Percentiles rank a stretch among this genome's conserved stretches.
These are phyloP conservation scores for Microtus richardsoni DNA, from an alignment of 2,113 vertebrate genomes.

Conservation along the genomic window DNA sequence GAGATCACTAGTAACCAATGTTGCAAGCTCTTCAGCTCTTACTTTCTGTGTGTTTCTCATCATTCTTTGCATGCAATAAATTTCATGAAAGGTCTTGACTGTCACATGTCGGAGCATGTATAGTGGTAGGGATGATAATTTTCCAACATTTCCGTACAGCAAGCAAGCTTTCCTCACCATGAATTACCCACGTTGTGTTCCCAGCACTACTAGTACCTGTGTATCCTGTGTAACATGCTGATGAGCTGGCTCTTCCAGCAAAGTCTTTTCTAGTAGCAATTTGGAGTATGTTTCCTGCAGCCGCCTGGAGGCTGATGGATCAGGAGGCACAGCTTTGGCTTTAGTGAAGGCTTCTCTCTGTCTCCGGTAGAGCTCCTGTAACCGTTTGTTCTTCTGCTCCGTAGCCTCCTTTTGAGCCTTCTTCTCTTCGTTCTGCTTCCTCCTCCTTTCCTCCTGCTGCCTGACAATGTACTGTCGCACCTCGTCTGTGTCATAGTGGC, in stretches of 20 bases:
- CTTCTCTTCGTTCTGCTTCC: conserved; percentile 93
- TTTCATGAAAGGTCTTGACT: conserved; percentile 23
- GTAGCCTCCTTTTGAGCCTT: conserved; percentile 92
- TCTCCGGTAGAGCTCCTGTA: conserved; percentile 96
- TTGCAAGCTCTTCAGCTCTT: conserved; percentile 28
- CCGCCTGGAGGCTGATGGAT: conserved; percentile 85
- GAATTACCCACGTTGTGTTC: neutral
- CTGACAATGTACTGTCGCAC: conserved; percentile 94
- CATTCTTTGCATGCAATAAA: conserved; percentile 27
- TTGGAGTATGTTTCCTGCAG: conserved; percentile 93
- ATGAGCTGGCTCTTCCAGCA: conserved; percentile 85
- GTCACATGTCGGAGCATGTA: neutral
- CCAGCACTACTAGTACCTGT: conserved; percentile 82
- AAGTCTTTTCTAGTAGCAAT: conserved; percentile 88
- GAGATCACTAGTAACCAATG: neutral
- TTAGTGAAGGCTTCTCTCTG: conserved; percentile 90
- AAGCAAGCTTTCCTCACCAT: conserved; percentile 2
- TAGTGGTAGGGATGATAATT: conserved; percentile 30
- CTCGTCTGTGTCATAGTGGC: conserved; percentile 95
- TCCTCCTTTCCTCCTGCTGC: conserved; percentile 95
- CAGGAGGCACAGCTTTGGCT: conserved; percentile 79
- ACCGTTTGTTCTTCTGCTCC: conserved; percentile 91
- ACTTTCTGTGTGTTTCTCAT: conserved; percentile 14
- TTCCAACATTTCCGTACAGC: neutral
- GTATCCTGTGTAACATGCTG: conserved; percentile 80